A percentile compares a stretch with the other conserved stretches of the same genome.
phyloP scores from a whole-genome alignment of 2,888 invertebrate genomes.

The Pseudococcus viburni region DNA sequence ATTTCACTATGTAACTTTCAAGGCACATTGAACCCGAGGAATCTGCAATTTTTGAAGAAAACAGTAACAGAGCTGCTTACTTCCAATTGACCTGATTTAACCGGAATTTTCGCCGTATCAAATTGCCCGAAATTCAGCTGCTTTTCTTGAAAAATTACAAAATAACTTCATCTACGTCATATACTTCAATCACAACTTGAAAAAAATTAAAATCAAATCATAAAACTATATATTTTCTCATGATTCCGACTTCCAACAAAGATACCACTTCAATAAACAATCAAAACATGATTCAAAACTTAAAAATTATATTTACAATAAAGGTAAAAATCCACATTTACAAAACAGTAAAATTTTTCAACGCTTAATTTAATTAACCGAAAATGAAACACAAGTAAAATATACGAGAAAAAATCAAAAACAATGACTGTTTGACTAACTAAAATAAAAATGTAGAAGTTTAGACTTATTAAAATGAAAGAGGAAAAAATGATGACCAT shows the following conservation, averaged over 20 bases:
- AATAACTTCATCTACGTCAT: neutral
- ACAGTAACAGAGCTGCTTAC: too few species aligned
- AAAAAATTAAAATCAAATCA: neutral
- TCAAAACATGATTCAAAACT: slow-evolving; percentile 51
- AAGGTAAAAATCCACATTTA: slow-evolving; percentile 49
- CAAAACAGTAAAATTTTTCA: slow-evolving; percentile 50
- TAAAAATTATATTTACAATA: slow-evolving; percentile 33
- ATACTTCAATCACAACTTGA: neutral
- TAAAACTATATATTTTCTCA: slow-evolving; percentile 31
- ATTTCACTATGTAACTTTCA: neutral
- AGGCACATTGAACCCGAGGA: too few species aligned
- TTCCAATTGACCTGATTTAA: too few species aligned
- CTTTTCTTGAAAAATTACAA: neutral
- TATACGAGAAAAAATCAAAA: slow-evolving; percentile 46
- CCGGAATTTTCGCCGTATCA: too few species aligned
- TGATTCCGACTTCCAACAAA: slow-evolving; percentile 13
- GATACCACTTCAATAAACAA: slow-evolving; percentile 27
- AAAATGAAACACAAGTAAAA: slow-evolving; percentile 57
- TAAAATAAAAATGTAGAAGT: slow-evolving; percentile 53
- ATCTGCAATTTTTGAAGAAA: too few species aligned
- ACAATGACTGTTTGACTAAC: slow-evolving; percentile 58
- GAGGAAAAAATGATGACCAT: slow-evolving; percentile 29
- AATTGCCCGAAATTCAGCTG: too few species aligned
- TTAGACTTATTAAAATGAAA: slow-evolving; percentile 14
- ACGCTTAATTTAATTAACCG: slow-evolving; percentile 36